phyloP scores from a whole-genome alignment of 2,797 vertebrate genomes.

The Myiotriccus ornatus region DNA sequence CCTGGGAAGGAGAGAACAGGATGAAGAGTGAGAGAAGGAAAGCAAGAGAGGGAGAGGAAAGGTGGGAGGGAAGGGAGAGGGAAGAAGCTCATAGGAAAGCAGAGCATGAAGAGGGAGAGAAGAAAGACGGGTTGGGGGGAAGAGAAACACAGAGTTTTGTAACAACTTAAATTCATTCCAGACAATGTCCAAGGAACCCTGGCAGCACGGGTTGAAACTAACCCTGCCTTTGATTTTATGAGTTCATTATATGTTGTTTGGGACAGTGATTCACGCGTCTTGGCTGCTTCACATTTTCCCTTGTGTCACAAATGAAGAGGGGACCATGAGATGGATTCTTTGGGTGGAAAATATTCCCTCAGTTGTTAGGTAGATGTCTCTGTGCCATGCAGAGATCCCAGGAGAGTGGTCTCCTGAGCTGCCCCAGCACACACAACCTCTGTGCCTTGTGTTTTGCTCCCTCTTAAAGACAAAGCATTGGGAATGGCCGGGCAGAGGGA shows the following conservation, averaged over 20 bases:
- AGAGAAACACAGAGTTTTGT: conserved; percentile 52
- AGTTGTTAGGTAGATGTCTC: conserved; percentile 58
- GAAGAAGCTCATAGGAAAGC: background rate
- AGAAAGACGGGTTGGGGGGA: background rate
- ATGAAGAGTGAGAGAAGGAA: background rate
- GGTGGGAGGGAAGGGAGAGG: background rate
- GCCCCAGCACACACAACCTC: background rate
- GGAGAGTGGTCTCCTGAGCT: background rate
- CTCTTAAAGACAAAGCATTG: background rate
- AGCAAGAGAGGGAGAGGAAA: background rate
- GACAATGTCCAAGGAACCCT: conserved; percentile 67
- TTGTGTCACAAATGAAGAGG: conserved; percentile 65
- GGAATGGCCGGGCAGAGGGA: background rate
- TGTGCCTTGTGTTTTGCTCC: background rate
- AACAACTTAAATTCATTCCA: conserved; percentile 70
- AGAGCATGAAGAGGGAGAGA: background rate
- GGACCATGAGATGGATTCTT: conserved; percentile 52
- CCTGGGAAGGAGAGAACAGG: background rate
- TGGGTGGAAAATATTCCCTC: conserved; percentile 61
- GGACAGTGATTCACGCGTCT: conserved; percentile 64
- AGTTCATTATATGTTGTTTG: conserved; percentile 69
- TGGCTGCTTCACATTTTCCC: conserved; percentile 69
- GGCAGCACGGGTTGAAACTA: conserved; percentile 65
- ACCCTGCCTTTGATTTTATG: conserved; percentile 70
- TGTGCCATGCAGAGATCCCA: background rate